Evolutionary conservation across 2,113 vertebrate species (phyloP).

Genomic region (Oncorhynchus keta): DNA sequence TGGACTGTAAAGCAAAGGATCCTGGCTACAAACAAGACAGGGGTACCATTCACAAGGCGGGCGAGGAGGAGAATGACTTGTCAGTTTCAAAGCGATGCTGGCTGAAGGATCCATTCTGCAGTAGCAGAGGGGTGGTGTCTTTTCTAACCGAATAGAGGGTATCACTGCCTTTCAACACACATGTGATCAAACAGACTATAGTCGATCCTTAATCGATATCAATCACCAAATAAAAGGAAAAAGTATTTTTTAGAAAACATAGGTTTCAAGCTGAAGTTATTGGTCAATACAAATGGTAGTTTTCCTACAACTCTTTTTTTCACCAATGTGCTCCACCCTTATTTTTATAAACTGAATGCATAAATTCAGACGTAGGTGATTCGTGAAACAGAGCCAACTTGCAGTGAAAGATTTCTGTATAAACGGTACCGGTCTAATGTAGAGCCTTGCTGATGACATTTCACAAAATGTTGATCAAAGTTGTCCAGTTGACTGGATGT

Average conservation of each 20-base stretch:
- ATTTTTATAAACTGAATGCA: not conserved
- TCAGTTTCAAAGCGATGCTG: not conserved
- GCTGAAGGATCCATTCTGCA: not conserved
- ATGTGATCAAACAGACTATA: not conserved
- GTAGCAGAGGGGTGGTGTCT: not conserved
- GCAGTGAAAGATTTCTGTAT: not conserved
- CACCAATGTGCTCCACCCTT: conserved; percentile 1
- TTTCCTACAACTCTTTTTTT: not conserved
- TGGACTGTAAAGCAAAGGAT: conserved; percentile 2
- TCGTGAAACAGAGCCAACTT: not conserved
- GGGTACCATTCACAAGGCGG: conserved; percentile 5
- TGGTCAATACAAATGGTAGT: not conserved
- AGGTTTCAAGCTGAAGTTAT: not conserved
- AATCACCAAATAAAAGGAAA: not conserved
- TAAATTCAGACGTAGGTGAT: not conserved
- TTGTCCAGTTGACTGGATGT: no score
- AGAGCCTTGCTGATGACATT: no score
- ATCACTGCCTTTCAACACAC: not conserved
- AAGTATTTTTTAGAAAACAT: not conserved
- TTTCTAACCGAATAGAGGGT: not conserved
- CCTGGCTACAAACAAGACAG: not conserved
- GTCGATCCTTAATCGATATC: not conserved
- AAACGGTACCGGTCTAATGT: no score
- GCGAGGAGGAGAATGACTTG: not conserved
- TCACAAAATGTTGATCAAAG: no score